Base-by-base conservation (phyloP, 2,113 vertebrate species). In the Elanus axillaris region DNA sequence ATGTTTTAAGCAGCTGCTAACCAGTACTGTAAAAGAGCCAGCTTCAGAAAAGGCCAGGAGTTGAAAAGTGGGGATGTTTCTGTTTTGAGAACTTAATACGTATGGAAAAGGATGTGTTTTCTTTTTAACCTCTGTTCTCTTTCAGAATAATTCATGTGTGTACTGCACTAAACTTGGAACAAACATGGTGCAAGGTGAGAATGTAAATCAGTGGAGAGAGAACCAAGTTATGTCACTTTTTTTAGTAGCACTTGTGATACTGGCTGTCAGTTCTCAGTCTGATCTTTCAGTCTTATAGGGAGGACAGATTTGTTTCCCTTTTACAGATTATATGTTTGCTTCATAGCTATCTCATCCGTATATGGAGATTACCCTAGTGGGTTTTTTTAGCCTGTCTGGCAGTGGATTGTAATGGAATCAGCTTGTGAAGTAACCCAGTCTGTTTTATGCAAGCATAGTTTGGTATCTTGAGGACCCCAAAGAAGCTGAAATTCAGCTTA, bases 1-100 rank as follows among this genome's bases (percentile, higher is more conserved):
- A 86, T 92, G 80, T 96, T 95, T 88, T 67, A 91, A 88, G 72
- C 96, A 97, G 92, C 95, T 87, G 73, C 66, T 96, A 94, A 80
- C 50, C 72, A 73, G 90, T 40, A 91, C 93, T 95, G 78, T 81
- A 79, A 56, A 94, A 94, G 93, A 97, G 94, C 91, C 88, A 86
- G 83, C 73, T 78, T 77, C 80, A 59, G 60, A 31, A 79, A 79
- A 66, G 36, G 58, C 19, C 67, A 29, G 45, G 68, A n/a, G 72
- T 91, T 91, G 74, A 73, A 78, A 68, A 92, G 92, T 42, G 88
- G 63, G 81, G 84, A 90, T 50, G 67, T 81, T 95, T 91, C 78
- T 84, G 55, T 81, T 92, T 69, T 82, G 94, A 94, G 86, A 90
- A 94, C 50, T 76, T 56, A 55, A 76, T 50, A 74, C 64, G 16